Conservation (phyloP, 2,797 vertebrate species). For the Eospalax fontanierii region DNA sequence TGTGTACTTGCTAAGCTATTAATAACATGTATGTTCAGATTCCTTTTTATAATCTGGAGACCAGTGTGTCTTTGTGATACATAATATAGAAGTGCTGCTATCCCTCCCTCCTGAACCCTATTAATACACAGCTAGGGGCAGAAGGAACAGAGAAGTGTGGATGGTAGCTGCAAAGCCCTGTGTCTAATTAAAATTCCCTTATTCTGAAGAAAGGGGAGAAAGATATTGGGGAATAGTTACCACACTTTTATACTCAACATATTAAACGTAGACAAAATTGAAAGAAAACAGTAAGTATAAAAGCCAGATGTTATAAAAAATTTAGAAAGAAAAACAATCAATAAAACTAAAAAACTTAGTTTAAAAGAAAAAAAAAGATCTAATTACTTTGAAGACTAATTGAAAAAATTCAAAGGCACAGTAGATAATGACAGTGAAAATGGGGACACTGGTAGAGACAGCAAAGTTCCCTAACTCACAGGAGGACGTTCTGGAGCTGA, state of each 20-base stretch:
- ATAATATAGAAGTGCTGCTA: not conserved
- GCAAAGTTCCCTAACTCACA: too few species aligned
- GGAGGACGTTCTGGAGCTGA: too few species aligned
- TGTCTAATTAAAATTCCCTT: constrained; percentile 40
- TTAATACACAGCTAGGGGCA: constrained; percentile 29
- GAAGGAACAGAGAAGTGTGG: not conserved
- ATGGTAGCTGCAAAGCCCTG: constrained; percentile 13
- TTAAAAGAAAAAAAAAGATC: too few species aligned
- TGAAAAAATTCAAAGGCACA: too few species aligned
- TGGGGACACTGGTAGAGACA: too few species aligned
- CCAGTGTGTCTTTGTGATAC: not conserved
- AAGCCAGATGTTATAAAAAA: not conserved
- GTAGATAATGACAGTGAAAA: too few species aligned
- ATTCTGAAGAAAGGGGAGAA: constrained; percentile 23
- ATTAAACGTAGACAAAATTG: constrained; percentile 23
- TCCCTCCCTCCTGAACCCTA: not conserved
- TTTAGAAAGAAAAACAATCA: too few species aligned
- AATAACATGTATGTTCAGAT: constrained; percentile 1
- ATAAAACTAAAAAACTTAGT: too few species aligned
- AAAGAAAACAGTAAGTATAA: not conserved
- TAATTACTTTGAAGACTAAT: too few species aligned
- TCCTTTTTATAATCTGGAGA: constrained; percentile 13
- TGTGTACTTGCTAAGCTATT: not conserved
- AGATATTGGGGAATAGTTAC: not conserved
- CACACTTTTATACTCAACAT: not conserved